Evolutionary conservation across 2,113 vertebrate genomes (phyloP).

Genomic region (Phainopepla nitens): DNA sequence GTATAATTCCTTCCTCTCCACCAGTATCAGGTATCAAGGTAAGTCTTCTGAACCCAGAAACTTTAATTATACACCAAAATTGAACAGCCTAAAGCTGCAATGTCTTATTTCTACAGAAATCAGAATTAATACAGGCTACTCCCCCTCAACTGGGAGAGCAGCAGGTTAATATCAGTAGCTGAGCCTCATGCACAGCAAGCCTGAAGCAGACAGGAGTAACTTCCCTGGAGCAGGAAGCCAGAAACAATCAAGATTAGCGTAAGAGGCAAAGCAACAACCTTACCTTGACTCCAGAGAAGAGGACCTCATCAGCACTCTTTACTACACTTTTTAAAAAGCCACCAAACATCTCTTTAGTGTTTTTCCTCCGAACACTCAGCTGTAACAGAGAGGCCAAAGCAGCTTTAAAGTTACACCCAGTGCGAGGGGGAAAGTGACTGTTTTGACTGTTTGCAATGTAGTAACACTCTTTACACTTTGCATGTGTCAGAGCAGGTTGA

Average conservation of each 20-base stretch:
- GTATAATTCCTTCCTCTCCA: not conserved
- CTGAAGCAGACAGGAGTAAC: not conserved
- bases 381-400: constrained; percentile 45
- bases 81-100: not conserved
- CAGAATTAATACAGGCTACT: not conserved
- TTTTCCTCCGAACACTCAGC: constrained; percentile 94
- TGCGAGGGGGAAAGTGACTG: rapidly evolving
- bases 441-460: not conserved
- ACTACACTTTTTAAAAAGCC: constrained; percentile 95
- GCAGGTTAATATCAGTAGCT: not conserved
- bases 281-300: constrained; percentile 94
- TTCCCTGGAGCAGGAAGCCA: not conserved
- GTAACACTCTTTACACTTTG: not conserved
- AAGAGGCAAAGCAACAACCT: not conserved
- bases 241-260: not conserved
- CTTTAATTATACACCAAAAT: not conserved
- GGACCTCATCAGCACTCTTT: constrained; percentile 93
- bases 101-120: not conserved
- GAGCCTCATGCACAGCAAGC: not conserved
- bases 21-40: not conserved
- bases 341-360: constrained; percentile 96
- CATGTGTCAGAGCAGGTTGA: not conserved
- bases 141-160: not conserved
- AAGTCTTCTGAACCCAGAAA: not conserved
- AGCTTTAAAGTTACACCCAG: not conserved